Base-by-base conservation (phyloP, 2,797 vertebrate species). In the Decapterus maruadsi region DNA sequence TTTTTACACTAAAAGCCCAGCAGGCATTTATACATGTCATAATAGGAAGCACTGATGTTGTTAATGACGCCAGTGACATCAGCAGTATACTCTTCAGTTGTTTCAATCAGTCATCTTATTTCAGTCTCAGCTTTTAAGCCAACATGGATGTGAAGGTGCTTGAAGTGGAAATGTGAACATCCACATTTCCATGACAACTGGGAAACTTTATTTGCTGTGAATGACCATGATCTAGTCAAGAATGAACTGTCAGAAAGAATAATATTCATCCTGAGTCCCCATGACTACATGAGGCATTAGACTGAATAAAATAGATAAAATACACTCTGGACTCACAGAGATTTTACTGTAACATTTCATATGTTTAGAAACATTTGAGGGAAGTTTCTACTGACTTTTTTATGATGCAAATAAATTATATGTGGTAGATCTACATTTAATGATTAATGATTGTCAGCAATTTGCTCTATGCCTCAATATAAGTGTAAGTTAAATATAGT, bases 171-270 rank as follows among this genome's bases (percentile, higher is more conserved):
- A 56, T 31, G 0, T 53, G 51, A 53, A 53, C 22, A 14, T 34
- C 29, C 2, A 58, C 9, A n/a, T 58, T 60, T 63, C 17, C 43
- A 63, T 31, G 60, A 64, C 45, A 64, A 64, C 58, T 26, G 12
- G 20, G 40, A 22, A 61, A 26, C 6, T 20, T 19, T 19, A 50
- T 42, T 9, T 64, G 45, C 45, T 36, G 12, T 14, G 19, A 3
- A 50, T 17, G 61, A n/a, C 48, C 17, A 48, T 34, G 26, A 57
- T 57, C 11, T n/a, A 2, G 9, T 58, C 56, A 58, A 58, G 17
- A 17, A 10, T 56, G 14, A 56, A 16, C 26, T 56, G 31, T 16
- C 14, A 8, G 2, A 29, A 29, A 8, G 2, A 29, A 29, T 54
- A 54, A 16, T 29, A 29, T 6, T 54, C 53, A 54, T 54, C 12